Evolutionary conservation across 2,113 vertebrate species (phyloP).

Genomic region (Platycercus adscitus): DNA sequence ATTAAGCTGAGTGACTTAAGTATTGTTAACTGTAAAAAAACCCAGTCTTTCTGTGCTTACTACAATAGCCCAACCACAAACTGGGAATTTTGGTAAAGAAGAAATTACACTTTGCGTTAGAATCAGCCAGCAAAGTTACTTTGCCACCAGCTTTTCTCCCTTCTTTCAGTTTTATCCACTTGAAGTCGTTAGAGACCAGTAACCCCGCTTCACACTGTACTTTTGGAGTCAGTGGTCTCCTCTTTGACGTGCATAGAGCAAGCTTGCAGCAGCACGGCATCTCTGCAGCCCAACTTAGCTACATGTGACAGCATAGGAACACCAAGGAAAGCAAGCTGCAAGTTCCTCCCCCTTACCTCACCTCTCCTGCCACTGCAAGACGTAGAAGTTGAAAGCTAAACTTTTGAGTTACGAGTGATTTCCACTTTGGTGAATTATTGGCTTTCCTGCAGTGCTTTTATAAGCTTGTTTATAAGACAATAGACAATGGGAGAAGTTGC

Average conservation of each 20-base stretch:
- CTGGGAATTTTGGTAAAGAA: background rate
- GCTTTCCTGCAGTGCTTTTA: background rate
- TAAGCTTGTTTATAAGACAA: constrained; percentile 56
- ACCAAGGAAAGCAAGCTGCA: background rate
- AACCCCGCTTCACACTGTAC: background rate
- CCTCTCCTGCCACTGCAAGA: background rate
- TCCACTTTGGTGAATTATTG: constrained; percentile 25
- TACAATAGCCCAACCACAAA: constrained; percentile 37
- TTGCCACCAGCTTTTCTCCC: background rate
- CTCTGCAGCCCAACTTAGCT: background rate
- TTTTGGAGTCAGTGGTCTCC: background rate
- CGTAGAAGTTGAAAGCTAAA: background rate
- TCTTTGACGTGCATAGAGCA: fast-evolving
- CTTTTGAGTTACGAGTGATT: constrained; percentile 20
- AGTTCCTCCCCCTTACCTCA: background rate
- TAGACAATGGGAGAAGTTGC: constrained; percentile 68
- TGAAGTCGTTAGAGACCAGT: background rate
- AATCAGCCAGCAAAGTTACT: background rate
- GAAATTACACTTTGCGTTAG: background rate
- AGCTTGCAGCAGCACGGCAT: background rate
- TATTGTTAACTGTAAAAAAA: background rate
- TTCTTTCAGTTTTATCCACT: background rate
- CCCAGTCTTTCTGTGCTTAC: background rate
- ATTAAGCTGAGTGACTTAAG: constrained; percentile 5
- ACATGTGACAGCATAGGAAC: fast-evolving